phyloP scores from a whole-genome alignment of 2,797 vertebrate genomes.

The Sebastolobus altivelis region DNA sequence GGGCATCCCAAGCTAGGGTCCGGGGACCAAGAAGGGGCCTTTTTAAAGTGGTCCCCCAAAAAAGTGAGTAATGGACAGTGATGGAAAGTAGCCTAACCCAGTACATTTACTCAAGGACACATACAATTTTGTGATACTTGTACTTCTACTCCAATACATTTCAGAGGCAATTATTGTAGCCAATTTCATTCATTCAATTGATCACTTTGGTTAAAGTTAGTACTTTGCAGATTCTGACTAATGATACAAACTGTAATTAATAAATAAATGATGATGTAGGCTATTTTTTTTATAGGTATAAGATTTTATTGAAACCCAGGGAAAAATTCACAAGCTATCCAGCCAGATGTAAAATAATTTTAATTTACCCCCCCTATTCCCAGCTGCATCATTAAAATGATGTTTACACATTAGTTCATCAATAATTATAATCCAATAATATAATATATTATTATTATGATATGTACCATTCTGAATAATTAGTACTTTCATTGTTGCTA shows the following conservation, averaged over 20 bases:
- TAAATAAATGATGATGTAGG: too few relatives aligned
- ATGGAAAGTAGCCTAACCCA: neutral
- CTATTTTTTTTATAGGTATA: too few relatives aligned
- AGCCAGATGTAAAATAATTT: neutral
- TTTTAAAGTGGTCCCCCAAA: neutral
- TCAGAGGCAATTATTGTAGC: neutral
- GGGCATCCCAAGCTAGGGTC: conserved; percentile 65
- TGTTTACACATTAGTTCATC: neutral
- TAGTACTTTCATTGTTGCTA: neutral
- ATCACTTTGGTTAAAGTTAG: neutral
- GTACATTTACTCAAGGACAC: neutral
- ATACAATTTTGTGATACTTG: neutral
- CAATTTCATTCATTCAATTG: neutral
- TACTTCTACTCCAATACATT: neutral
- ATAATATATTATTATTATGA: neutral
- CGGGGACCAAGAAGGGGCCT: conserved; percentile 37
- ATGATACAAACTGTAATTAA: neutral
- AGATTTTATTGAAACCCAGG: neutral
- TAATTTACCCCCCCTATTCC: too few relatives aligned
- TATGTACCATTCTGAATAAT: neutral
- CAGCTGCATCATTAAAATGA: neutral
- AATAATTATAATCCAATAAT: neutral
- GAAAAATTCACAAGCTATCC: neutral
- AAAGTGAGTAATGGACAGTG: neutral
- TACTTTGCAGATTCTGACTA: neutral